Evolutionary conservation across 2,797 vertebrate genomes (phyloP).

Genomic region (Schizopygopsis malacanthus): DNA sequence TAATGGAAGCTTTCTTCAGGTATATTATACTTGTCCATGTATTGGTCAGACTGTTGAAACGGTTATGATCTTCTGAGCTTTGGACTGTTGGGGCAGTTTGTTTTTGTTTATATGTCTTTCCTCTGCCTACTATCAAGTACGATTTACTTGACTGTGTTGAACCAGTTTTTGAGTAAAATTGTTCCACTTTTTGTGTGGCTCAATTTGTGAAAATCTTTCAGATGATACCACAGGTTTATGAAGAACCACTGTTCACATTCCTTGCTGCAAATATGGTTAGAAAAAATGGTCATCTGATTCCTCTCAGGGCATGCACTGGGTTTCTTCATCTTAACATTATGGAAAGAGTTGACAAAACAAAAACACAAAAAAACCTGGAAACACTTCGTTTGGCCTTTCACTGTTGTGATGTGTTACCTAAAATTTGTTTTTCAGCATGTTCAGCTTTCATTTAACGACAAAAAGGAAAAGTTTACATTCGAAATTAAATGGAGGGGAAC

Average conservation of each 20-base stretch:
- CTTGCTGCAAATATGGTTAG: conserved; percentile 40
- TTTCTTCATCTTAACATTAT: conserved; percentile 45
- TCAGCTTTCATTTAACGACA: conserved; percentile 49
- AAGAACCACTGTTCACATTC: conserved; percentile 42
- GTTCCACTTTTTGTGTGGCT: not conserved
- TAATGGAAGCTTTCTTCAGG: not conserved
- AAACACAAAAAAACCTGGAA: conserved; percentile 8
- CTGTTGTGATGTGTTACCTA: conserved; percentile 41
- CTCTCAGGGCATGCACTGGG: conserved; percentile 22
- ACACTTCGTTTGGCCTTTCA: conserved; percentile 4
- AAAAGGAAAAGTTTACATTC: conserved; percentile 51
- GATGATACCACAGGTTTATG: conserved; percentile 29
- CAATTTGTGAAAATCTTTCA: conserved; percentile 11
- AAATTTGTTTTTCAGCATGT: conserved; percentile 52
- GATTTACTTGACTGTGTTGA: conserved; percentile 12
- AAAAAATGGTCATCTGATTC: conserved; percentile 40
- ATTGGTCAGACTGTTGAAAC: not conserved
- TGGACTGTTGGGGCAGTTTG: not conserved
- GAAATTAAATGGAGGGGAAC: conserved; percentile 58
- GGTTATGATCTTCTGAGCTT: not conserved
- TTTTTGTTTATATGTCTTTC: not conserved
- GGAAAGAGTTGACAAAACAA: conserved; percentile 18
- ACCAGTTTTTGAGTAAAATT: not conserved
- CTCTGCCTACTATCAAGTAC: not conserved
- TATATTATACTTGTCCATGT: not conserved